phyloP scores from a whole-genome alignment of 92 coral and sea anemone genomes.

The Epizoanthus fatuus region DNA sequence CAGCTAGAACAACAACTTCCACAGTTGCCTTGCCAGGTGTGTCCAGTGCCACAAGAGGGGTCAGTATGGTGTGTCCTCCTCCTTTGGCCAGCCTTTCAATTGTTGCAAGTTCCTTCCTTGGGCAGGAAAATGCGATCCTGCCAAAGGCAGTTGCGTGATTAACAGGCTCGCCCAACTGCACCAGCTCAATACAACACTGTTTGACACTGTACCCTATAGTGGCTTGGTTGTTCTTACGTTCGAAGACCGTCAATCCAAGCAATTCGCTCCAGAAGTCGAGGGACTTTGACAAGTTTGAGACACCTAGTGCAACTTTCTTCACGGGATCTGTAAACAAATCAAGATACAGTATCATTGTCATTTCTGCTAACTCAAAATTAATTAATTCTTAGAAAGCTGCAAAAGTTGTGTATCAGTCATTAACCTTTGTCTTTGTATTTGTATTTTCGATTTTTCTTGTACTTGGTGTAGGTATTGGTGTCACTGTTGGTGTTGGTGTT shows the following conservation, averaged over 20 bases:
- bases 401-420: no score
- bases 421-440: no score
- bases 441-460: no score
- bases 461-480: no score
- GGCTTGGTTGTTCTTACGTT: slow-evolving; percentile 77
- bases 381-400: no score
- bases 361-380: no score
- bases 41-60: slow-evolving; percentile 89
- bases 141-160: slow-evolving; percentile 97
- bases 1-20: slow-evolving; percentile 92
- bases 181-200: slow-evolving; percentile 90
- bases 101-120: slow-evolving; percentile 77
- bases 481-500: no score
- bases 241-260: slow-evolving; percentile 87
- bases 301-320: slow-evolving; percentile 88
- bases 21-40: slow-evolving; percentile 99
- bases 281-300: slow-evolving; percentile 81
- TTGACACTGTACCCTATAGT: slow-evolving; percentile 81
- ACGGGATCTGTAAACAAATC: slow-evolving; percentile 76
- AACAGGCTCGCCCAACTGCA: slow-evolving; percentile 76
- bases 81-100: slow-evolving; percentile 77
- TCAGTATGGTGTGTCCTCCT: slow-evolving; percentile 81
- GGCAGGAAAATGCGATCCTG: slow-evolving; percentile 97
- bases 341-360: background rate
- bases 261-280: slow-evolving; percentile 84